phyloP scores from a whole-genome alignment of 2,888 invertebrate species.

The Drosophila nr. perissopoda region DNA sequence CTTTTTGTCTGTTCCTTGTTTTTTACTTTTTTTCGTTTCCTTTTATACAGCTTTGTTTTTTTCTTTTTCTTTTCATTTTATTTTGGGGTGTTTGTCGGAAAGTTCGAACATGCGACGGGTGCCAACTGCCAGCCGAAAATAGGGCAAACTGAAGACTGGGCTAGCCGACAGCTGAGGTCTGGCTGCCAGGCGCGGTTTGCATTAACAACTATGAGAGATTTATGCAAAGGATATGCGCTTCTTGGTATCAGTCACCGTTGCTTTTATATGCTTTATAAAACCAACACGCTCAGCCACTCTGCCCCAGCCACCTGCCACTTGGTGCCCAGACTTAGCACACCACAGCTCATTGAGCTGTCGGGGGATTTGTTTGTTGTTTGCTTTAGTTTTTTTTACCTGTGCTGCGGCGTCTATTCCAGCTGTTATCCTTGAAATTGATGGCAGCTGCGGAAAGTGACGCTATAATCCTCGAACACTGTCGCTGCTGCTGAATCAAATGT shows the following conservation, averaged over 20 bases:
- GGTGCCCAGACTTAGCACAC: not conserved
- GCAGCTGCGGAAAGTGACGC: constrained; percentile 15
- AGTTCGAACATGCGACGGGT: constrained; percentile 63
- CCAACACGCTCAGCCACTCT: not conserved
- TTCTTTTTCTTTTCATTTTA: constrained; percentile 1
- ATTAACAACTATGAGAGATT: constrained; percentile 73
- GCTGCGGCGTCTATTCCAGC: constrained; percentile 4
- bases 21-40: not conserved
- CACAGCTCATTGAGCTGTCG: constrained; percentile 43
- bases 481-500: constrained; percentile 65
- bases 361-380: constrained; percentile 28
- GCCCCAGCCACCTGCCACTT: not conserved
- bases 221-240: constrained; percentile 67
- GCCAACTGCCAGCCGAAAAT: constrained; percentile 36
- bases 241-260: constrained; percentile 46
- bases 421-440: constrained; percentile 19
- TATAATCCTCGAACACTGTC: constrained; percentile 34
- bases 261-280: constrained; percentile 17
- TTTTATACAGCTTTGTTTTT: not conserved
- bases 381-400: constrained; percentile 39
- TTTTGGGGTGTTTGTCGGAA: constrained; percentile 34
- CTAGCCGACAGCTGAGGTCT: constrained; percentile 24
- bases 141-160: constrained; percentile 19
- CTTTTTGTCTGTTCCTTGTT: constrained; percentile 22
- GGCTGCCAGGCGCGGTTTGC: constrained; percentile 54